Percentiles rank a stretch among this genome's conserved stretches.
These are phyloP conservation scores for Zophobas morio DNA, from an alignment of 1,140 invertebrate genomes.

Conservation along the genomic window DNA sequence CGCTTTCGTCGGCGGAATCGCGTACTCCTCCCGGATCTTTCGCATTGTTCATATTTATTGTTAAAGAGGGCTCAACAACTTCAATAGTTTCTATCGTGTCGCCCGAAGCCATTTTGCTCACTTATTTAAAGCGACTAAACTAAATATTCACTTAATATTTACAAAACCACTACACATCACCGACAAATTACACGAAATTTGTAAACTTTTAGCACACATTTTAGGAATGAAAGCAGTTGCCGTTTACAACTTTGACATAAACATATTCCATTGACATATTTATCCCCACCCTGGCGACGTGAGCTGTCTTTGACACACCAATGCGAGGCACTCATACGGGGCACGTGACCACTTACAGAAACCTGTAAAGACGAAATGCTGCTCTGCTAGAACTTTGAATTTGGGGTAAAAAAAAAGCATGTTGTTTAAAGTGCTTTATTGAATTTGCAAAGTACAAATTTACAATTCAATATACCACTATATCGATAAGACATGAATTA, in stretches of 20 bases:
- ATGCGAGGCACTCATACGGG: not conserved
- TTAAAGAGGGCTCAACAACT: slow-evolving; percentile 67
- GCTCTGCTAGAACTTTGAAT: not conserved
- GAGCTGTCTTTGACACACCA: slow-evolving; percentile 16
- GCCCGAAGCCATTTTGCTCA: slow-evolving; percentile 78
- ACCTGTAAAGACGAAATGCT: not conserved
- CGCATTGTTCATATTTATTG: slow-evolving; percentile 60
- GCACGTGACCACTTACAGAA: slow-evolving; percentile 18
- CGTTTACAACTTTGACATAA: slow-evolving; percentile 55
- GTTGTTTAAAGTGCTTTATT: slow-evolving; percentile 30
- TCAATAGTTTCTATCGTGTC: slow-evolving; percentile 78
- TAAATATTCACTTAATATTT: slow-evolving; percentile 27
- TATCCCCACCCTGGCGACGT: slow-evolving; percentile 49
- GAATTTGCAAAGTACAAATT: slow-evolving; percentile 34
- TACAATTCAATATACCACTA: slow-evolving; percentile 32
- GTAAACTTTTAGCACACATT: slow-evolving; percentile 51
- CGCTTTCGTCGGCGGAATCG: slow-evolving; percentile 57
- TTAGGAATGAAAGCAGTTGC: slow-evolving; percentile 48
- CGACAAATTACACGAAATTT: slow-evolving; percentile 49
- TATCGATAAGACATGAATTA: slow-evolving; percentile 38
- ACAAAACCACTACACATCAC: slow-evolving; percentile 41
- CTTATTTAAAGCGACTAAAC: slow-evolving; percentile 10
- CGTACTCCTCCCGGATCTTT: slow-evolving; percentile 58
- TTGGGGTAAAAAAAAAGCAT: not conserved
- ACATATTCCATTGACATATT: slow-evolving; percentile 58